These are phyloP conservation scores for Temnothorax longispinosus DNA, from an alignment of 1,140 invertebrate species.

Conservation along the genomic window DNA sequence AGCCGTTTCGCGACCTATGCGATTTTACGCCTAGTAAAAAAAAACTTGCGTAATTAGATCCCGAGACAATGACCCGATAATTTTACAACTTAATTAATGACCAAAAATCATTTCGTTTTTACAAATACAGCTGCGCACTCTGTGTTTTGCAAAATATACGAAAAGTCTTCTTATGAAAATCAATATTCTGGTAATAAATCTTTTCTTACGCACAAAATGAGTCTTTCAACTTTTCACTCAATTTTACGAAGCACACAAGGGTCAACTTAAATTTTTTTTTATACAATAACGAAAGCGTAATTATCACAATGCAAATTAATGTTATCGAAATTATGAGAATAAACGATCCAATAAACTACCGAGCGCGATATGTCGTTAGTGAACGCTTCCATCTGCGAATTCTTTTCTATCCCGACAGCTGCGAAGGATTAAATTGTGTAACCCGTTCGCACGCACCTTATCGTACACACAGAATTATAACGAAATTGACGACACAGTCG, in stretches of 20 bases:
- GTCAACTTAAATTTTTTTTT: not conserved
- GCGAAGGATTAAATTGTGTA: not conserved
- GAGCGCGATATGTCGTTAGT: not conserved
- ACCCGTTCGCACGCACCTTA: not conserved
- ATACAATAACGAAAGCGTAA: not conserved
- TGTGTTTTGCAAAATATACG: not conserved
- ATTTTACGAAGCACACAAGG: not conserved
- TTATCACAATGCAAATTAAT: not conserved
- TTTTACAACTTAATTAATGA: not conserved
- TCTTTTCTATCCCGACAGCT: not conserved
- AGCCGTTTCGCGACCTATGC: not conserved
- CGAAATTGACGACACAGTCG: slow-evolving; percentile 15
- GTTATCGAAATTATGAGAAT: not conserved
- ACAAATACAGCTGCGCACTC: not conserved
- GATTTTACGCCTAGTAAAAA: not conserved
- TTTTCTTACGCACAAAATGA: not conserved
- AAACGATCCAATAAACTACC: not conserved
- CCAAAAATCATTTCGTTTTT: not conserved
- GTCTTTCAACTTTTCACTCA: too few relatives aligned
- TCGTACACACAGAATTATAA: not conserved
- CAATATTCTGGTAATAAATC: too few relatives aligned
- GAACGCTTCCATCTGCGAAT: not conserved
- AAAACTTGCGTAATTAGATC: slow-evolving; percentile 19
- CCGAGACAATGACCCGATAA: not conserved
- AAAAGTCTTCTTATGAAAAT: not conserved